A percentile compares a stretch with the other conserved stretches of the same genome.
phyloP scores from a whole-genome alignment of 2,888 invertebrate species.

The Brassicogethes aeneus region DNA sequence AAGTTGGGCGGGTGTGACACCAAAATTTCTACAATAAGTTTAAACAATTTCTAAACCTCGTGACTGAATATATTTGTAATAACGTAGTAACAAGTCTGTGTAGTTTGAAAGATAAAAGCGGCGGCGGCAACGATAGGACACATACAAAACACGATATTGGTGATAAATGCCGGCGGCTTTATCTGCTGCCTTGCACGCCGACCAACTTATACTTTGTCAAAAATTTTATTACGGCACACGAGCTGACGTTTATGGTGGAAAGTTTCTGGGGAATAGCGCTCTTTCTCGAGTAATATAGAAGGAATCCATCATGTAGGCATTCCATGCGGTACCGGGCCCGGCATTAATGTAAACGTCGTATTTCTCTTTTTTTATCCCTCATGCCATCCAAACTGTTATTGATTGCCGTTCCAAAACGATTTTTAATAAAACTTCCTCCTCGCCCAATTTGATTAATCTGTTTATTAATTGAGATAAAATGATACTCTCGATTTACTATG shows the following conservation, averaged over 20 bases:
- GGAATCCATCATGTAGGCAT: constrained; percentile 35
- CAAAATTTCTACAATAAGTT: too few species aligned
- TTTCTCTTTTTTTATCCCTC: constrained; percentile 30
- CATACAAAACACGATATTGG: background rate
- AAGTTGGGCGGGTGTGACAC: too few species aligned
- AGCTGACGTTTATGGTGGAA: constrained; percentile 27
- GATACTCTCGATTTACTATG: too few species aligned
- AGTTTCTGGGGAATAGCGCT: constrained; percentile 30
- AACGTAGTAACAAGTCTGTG: too few species aligned
- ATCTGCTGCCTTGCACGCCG: constrained; percentile 3
- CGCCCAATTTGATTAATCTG: background rate
- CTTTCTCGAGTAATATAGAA: constrained; percentile 28
- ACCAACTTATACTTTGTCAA: constrained; percentile 26
- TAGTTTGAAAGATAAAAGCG: too few species aligned
- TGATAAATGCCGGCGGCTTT: constrained; percentile 1
- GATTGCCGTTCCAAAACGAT: constrained; percentile 18
- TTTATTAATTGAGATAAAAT: too few species aligned
- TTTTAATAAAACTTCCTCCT: background rate
- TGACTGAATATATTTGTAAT: too few species aligned
- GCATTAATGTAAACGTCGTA: constrained; percentile 34
- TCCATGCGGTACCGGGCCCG: constrained; percentile 28
- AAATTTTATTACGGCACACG: constrained; percentile 30
- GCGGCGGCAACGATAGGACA: too few species aligned
- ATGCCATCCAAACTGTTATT: constrained; percentile 30
- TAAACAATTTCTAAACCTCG: too few species aligned